Evolutionary conservation across 92 coral and sea anemone genomes (phyloP).

Genomic region (Zoanthus sansibaricus): DNA sequence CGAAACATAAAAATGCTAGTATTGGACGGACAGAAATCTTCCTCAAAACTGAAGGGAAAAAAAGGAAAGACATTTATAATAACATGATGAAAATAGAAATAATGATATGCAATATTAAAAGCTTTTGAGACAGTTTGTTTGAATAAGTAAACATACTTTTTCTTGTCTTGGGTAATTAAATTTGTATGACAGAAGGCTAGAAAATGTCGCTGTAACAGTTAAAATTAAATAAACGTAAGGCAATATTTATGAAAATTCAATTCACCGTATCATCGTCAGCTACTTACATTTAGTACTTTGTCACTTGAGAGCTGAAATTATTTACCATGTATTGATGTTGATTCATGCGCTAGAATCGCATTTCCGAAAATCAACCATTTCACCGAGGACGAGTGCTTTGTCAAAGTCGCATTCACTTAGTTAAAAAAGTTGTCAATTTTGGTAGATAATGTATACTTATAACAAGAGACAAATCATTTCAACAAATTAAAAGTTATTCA

Average conservation of each 20-base stretch:
- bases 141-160: neutral
- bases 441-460: neutral
- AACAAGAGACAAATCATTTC: neutral
- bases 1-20: neutral
- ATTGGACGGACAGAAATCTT: neutral
- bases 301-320: neutral
- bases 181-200: neutral
- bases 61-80: neutral
- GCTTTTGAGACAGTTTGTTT: neutral
- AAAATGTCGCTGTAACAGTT: neutral
- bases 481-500: slow-evolving; percentile 7
- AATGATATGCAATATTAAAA: too few species aligned
- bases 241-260: slow-evolving; percentile 1
- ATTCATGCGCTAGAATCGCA: neutral
- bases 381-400: neutral
- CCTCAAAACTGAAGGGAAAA: neutral
- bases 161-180: neutral
- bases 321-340: neutral
- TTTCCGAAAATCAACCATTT: neutral
- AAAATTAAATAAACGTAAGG: neutral
- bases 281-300: neutral
- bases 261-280: neutral
- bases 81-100: neutral
- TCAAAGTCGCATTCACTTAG: neutral
- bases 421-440: neutral